These are phyloP conservation scores for Tiliacea citrago DNA, from an alignment of 2,888 invertebrate species.

Conservation along the genomic window DNA sequence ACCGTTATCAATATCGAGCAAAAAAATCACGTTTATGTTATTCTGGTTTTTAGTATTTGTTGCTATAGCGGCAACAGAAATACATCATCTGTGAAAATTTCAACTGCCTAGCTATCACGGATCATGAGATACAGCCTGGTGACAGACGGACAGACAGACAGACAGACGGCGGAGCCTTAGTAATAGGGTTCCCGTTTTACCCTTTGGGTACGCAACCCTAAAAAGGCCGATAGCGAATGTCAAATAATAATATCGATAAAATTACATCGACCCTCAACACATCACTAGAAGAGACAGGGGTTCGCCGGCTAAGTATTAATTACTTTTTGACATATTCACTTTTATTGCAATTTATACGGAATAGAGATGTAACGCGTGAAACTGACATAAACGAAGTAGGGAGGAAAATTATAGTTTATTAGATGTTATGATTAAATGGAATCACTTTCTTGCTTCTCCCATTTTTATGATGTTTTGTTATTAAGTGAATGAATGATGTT, in stretches of 20 bases:
- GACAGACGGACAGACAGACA: too few relatives aligned
- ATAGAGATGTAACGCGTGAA: constrained; percentile 72
- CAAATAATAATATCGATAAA: constrained; percentile 50
- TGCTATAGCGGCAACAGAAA: too few relatives aligned
- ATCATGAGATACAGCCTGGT: too few relatives aligned
- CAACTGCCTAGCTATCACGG: too few relatives aligned
- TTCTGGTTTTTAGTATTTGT: too few relatives aligned
- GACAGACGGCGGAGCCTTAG: too few relatives aligned
- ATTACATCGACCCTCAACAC: constrained; percentile 62
- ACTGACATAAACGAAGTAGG: constrained; percentile 53
- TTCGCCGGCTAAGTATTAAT: constrained; percentile 85
- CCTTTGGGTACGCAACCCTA: too few relatives aligned
- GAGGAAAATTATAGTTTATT: constrained; percentile 43
- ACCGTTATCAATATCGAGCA: too few relatives aligned
- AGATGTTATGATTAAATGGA: constrained; percentile 35
- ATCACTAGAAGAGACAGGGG: constrained; percentile 81
- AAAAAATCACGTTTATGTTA: too few relatives aligned
- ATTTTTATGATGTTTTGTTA: not conserved
- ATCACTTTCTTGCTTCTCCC: not conserved
- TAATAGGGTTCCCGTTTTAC: too few relatives aligned
- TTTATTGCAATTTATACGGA: constrained; percentile 87
- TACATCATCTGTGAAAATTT: too few relatives aligned
- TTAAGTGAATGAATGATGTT: not conserved
- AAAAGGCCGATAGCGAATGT: not conserved
- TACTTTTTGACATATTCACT: constrained; percentile 89